phyloP scores from a whole-genome alignment of 2,888 invertebrate genomes.

The Morpho achilles region DNA sequence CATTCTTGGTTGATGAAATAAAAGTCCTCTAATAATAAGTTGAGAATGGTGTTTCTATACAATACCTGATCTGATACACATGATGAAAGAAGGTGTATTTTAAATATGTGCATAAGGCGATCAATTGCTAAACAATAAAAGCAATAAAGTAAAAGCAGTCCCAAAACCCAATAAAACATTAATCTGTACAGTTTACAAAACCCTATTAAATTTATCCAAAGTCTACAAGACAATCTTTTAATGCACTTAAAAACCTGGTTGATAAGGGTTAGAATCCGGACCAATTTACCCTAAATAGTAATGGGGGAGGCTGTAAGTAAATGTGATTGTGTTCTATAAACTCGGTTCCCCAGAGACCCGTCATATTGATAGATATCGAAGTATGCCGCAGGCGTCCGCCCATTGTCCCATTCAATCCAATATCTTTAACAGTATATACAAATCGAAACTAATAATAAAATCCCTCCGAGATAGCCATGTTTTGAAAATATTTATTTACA shows the following conservation, averaged over 20 bases:
- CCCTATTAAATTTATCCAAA: background rate
- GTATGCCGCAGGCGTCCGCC: constrained; percentile 27
- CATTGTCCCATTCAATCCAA: constrained; percentile 28
- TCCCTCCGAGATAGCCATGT: constrained; percentile 7
- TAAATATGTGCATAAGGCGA: too few species aligned
- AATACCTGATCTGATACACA: too few species aligned
- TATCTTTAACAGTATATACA: constrained; percentile 25
- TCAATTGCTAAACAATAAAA: too few species aligned
- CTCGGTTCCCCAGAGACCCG: constrained; percentile 15
- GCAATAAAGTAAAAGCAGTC: too few species aligned
- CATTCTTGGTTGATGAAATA: too few species aligned
- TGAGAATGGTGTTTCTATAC: too few species aligned
- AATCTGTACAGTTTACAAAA: too few species aligned
- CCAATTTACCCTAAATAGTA: constrained; percentile 22
- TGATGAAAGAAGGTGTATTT: too few species aligned
- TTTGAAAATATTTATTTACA: constrained; percentile 4
- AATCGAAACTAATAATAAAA: constrained; percentile 30
- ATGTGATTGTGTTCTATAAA: constrained; percentile 26
- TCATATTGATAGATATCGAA: constrained; percentile 28
- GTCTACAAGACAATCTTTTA: constrained; percentile 5
- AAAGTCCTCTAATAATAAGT: too few species aligned
- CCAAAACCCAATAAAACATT: too few species aligned
- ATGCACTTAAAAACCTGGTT: constrained; percentile 19
- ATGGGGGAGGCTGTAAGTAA: constrained; percentile 22
- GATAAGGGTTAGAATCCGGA: constrained; percentile 16